Base-by-base conservation (phyloP, 2,888 invertebrate genomes). In the Meiosimyza decipiens region DNA sequence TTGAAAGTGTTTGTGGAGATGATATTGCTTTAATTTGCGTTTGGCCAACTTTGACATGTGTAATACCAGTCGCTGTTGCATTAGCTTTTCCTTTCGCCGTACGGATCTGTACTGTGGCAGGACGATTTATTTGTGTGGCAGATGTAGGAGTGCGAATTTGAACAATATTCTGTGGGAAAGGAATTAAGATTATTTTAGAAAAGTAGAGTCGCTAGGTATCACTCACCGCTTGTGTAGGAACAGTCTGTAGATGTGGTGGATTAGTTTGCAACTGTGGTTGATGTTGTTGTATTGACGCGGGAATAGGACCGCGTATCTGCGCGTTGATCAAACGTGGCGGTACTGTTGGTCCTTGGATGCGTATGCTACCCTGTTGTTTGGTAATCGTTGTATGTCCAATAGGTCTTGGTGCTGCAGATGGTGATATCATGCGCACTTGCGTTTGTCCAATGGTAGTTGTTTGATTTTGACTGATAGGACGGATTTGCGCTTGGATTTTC, bases 381-480 rank as follows among this genome's bases (percentile, higher is more conserved):
- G 88, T 86, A 80, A 88, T 87, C 75, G 88, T 88, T 64, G 87
- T 87, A 72, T 87, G 87, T n/a, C 87, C 86, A 73, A 87, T 84
- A 67, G 88, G 87, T 67, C 87, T 83, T 52, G 82, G 83, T 73
- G 82, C 79, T 16, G 86, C 80, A 75, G 82, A 82, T 71, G 87
- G 88, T 74, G 90, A 87, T 82, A 92, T 90, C 82, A 92, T 89
- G 79, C 92, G 88, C 77, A 92, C 91, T 85, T 91, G 91, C 64
- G 87, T 87, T 79, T 87, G 87, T 76, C 86, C 87, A 80, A 90
- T 89, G 69, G 90, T 88, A n/a, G 60, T 88, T 67, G 89, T 87
- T 74, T 89, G 88, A 77, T 79, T 85, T 76, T 89, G 89, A 84
- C 89, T 88, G 75, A 89, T 86, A 74, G 87, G 87, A 83, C 89